A percentile compares a stretch with the other conserved stretches of the same genome.
Evolutionary conservation across 2,797 vertebrate species (phyloP).

Genomic region (Lepilemur ruficaudatus): DNA sequence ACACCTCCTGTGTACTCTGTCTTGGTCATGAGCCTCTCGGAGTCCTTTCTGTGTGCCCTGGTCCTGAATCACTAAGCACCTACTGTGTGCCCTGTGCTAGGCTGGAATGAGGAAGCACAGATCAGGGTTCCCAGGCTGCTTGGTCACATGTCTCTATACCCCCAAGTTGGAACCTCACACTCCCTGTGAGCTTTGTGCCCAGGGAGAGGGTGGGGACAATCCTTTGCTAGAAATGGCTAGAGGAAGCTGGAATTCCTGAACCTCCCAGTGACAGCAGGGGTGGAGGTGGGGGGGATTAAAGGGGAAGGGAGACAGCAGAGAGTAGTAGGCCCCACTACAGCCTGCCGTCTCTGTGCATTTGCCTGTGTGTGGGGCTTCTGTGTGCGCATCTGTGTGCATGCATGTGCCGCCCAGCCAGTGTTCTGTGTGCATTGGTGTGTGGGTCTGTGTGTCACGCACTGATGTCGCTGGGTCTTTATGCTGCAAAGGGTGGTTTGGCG

Average conservation of each 20-base stretch:
- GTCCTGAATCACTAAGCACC: background rate
- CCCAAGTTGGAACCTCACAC: background rate
- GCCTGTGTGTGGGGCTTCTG: background rate
- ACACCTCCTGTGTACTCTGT: background rate
- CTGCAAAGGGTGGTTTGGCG: background rate
- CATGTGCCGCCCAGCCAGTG: background rate
- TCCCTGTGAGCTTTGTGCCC: background rate
- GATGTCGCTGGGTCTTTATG: background rate
- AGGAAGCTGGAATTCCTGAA: constrained; percentile 7
- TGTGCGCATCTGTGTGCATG: background rate
- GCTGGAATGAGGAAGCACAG: background rate
- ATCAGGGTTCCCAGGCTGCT: background rate
- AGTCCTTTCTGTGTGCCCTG: background rate
- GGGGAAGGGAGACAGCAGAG: background rate
- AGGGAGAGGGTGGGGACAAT: background rate
- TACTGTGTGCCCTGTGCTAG: background rate
- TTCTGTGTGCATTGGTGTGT: background rate
- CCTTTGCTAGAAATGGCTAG: constrained; percentile 8
- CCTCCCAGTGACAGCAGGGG: background rate
- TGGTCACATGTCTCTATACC: background rate
- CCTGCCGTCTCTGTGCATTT: background rate
- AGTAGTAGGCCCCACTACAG: background rate
- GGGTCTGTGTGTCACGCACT: background rate
- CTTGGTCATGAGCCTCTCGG: background rate
- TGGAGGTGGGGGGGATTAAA: background rate